Evolutionary conservation across 2,888 invertebrate genomes (phyloP).

Genomic region (Sialis fuliginosa): DNA sequence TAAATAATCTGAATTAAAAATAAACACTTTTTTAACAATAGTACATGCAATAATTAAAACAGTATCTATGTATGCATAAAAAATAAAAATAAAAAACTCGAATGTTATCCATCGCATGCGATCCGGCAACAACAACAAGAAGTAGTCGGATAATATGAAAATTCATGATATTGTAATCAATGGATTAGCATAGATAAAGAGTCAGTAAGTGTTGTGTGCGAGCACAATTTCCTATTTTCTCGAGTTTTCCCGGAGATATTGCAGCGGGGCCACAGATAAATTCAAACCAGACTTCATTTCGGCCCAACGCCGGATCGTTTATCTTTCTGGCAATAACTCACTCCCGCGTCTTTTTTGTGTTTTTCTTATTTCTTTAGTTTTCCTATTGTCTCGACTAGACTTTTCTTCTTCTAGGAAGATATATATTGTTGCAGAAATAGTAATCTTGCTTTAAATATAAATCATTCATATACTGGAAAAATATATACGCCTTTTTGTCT

Average conservation of each 20-base stretch:
- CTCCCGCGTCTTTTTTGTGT: conserved; percentile 24
- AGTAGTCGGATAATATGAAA: background rate
- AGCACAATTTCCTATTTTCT: conserved; percentile 25
- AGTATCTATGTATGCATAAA: too few species aligned
- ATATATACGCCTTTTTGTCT: background rate
- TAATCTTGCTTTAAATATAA: conserved; percentile 18
- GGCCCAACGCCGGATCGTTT: conserved; percentile 51
- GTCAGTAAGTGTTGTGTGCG: conserved; percentile 26
- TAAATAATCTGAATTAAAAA: too few species aligned
- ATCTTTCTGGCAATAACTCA: conserved; percentile 52
- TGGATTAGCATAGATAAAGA: conserved; percentile 21
- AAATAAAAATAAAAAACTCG: too few species aligned
- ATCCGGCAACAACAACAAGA: too few species aligned
- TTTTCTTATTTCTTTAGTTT: conserved; percentile 9
- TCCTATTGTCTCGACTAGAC: conserved; percentile 26
- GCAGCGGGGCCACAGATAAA: conserved; percentile 26
- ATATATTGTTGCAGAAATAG: conserved; percentile 28
- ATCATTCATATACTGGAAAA: conserved; percentile 1
- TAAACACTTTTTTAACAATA: too few species aligned
- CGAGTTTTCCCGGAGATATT: conserved; percentile 19
- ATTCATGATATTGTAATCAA: background rate
- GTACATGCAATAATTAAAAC: too few species aligned
- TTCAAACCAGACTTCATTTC: conserved; percentile 50
- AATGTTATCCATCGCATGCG: too few species aligned
- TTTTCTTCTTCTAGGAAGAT: conserved; percentile 23